Evolutionary conservation across 2,113 vertebrate genomes (phyloP), one percentile per base, ranked within the genome.

Genomic region (Brachionichthys hirsutus): DNA sequence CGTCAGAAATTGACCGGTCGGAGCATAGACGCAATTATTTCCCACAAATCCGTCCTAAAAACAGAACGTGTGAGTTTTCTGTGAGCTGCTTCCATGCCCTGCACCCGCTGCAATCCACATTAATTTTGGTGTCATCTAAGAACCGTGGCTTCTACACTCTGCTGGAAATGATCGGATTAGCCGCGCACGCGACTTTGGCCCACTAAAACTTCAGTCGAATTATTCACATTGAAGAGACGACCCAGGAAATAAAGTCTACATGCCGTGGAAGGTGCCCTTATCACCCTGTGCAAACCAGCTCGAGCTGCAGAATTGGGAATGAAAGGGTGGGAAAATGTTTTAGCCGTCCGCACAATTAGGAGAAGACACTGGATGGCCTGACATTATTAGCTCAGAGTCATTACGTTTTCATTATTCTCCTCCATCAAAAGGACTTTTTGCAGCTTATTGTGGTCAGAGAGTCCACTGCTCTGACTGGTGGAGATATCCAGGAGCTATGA

Each of bases 361-460:
- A 69, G 49, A 55, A 88, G 84, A 80, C 84, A 86, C 72, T 84
- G 56, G 54, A 88, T 85, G 84, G 86, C 24, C 71, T 69, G 60
- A 78, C 84, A 85, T 90, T 91, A 91, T 91, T 88, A 91, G 84
- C 85, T 77, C 78, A 77, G 46, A 47, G 75, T 90, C 88, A 91
- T 91, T 89, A 90, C 75, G 82, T 81, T 84, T 83, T 79, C 75
- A 88, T 87, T 90, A 88, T 88, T 88, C 87, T 81, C 55, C 52
- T 9, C 56, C 54, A 73, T 54, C 68, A 69, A 70, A 78, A 77
- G 76, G 50, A 66, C 72, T 81, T 66, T 78, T 69, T 54, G 56
- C 72, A 66, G 65, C 64, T 73, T 69, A 81, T 60, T 78, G 76
- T 65, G 46, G 57, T 40, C 42, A 14, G 34, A 54, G 44, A 58